Evolutionary conservation across 1,140 invertebrate genomes (phyloP), one percentile per base, ranked within the genome.

Genomic region (Brachionus angularis): DNA sequence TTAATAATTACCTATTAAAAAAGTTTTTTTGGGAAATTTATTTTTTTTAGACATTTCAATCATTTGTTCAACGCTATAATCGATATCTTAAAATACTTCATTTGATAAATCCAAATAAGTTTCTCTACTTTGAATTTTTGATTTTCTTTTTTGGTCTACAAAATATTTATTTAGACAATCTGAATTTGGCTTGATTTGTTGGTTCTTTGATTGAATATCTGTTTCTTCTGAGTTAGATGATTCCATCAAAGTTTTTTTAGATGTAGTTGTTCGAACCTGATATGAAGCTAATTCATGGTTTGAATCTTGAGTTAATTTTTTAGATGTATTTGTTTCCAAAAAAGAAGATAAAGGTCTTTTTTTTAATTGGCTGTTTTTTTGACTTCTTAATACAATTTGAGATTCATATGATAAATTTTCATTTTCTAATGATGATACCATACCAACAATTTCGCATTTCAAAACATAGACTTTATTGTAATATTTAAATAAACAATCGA

Each of bases 291-390:
- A n/a, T 31, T 53, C 50, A 23, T 53, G 27, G 8, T 53, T 0
- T 3, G 31, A 5, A 29, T 53, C 50, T 53, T 53, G 27, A 29
- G 50, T 29, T 53, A 53, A 53, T 31, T 53, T 53, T 31, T 31
- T 31, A 29, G 50, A 53, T 53, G 50, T 53, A 53, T 29, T 29
- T 53, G 25, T 8, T 29, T 53, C 50, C 27, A 53, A 29, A 29
- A 53, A 27, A 33, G 50, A 29, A 31, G 50, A 53, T 29, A 53
- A 29, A 29, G 25, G 50, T n/a, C 50, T 53, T n/a, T n/a, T n/a
- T 29, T 53, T 29, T 53, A 23, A 12, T 50, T 50, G 23, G 5
- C 1, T 16, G 27, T 53, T 53, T 27, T 31, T 50, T 27, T 25
- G 2, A 12, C 25, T 16, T 49, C 47, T 50, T 25, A 25, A 2